These are phyloP conservation scores for Parnassius smintheus DNA, from an alignment of 2,888 invertebrate genomes.

Conservation along the genomic window DNA sequence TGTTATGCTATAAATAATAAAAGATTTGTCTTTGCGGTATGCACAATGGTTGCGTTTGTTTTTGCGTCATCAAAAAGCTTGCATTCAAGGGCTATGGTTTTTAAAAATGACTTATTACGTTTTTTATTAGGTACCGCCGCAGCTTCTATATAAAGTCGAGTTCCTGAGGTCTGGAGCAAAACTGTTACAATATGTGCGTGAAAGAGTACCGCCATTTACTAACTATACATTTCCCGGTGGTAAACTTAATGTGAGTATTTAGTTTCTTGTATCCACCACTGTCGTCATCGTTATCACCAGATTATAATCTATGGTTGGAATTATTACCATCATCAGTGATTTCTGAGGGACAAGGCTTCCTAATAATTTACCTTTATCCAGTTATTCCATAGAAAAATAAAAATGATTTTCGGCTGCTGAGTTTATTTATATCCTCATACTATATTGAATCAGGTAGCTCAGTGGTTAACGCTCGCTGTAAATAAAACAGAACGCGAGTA, in stretches of 20 bases:
- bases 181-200: slow-evolving; percentile 89
- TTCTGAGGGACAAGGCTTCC: too few species aligned
- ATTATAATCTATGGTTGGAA: too few species aligned
- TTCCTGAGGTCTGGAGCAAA: slow-evolving; percentile 81
- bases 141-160: slow-evolving; percentile 88
- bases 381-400: too few species aligned
- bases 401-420: too few species aligned
- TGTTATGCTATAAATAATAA: slow-evolving; percentile 15
- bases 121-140: slow-evolving; percentile 64
- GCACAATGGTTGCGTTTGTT: slow-evolving; percentile 8
- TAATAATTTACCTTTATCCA: too few species aligned
- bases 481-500: too few species aligned
- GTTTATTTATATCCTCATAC: too few species aligned
- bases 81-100: slow-evolving; percentile 4
- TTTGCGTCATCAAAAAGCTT: slow-evolving; percentile 4
- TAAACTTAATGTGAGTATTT: slow-evolving; percentile 86
- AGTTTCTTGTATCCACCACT: neutral
- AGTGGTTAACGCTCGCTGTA: too few species aligned
- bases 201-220: slow-evolving; percentile 86
- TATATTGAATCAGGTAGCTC: too few species aligned
- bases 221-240: slow-evolving; percentile 85
- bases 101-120: neutral
- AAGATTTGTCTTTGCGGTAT: slow-evolving; percentile 14
- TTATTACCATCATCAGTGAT: too few species aligned
- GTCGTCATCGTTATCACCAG: too few species aligned